phyloP scores from a whole-genome alignment of 2,113 vertebrate species.

The Tetrao urogallus region DNA sequence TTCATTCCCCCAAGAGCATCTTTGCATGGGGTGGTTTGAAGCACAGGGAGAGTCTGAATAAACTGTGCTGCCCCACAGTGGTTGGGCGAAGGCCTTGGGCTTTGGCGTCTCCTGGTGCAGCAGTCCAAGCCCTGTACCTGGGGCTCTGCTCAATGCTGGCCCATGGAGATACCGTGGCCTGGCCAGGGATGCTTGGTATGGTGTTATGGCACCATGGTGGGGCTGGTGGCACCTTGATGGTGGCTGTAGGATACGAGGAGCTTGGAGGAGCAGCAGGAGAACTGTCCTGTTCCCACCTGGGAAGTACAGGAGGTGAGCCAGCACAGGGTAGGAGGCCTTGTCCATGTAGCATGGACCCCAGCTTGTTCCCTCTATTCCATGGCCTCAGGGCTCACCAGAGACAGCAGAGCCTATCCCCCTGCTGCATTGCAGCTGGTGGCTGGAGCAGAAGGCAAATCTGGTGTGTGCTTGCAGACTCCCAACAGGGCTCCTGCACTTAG shows the following conservation, averaged over 20 bases:
- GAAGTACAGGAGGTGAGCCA: neutral
- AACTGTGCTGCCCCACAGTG: neutral
- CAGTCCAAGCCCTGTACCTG: neutral
- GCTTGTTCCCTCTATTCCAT: neutral
- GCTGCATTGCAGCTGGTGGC: rapidly evolving
- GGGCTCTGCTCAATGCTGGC: neutral
- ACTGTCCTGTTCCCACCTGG: neutral
- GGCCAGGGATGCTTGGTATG: neutral
- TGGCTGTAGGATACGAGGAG: neutral
- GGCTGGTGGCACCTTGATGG: neutral
- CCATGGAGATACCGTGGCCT: neutral
- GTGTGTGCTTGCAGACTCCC: rapidly evolving
- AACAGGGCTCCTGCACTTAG: neutral
- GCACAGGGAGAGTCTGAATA: neutral
- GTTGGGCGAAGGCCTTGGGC: neutral
- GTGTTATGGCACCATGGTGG: neutral
- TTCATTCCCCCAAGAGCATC: neutral
- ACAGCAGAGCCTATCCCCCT: neutral
- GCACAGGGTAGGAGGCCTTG: neutral
- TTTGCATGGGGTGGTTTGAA: neutral
- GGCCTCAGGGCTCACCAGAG: rapidly evolving
- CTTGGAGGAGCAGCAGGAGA: neutral
- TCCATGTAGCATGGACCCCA: rapidly evolving
- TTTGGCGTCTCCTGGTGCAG: neutral
- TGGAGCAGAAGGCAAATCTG: neutral